These are phyloP conservation scores for Drepanosiphum platanoidis DNA, from an alignment of 2,888 invertebrate genomes.

Conservation along the genomic window DNA sequence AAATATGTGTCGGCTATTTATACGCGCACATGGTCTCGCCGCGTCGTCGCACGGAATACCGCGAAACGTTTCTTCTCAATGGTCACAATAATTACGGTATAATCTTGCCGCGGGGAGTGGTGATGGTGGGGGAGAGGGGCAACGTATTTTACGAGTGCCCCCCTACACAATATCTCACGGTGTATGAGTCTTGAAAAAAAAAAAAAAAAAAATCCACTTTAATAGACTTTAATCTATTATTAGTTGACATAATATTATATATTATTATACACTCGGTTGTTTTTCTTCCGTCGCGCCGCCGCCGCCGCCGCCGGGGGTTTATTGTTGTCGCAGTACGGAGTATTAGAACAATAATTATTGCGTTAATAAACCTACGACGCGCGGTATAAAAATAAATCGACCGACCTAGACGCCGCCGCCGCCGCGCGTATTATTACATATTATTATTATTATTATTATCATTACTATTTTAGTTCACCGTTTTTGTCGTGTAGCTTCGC, in stretches of 20 bases:
- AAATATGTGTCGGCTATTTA: not conserved
- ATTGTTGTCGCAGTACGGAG: too few species aligned
- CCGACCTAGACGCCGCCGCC: too few species aligned
- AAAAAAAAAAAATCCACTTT: too few species aligned
- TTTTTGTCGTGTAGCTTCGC: too few species aligned
- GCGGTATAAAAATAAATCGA: not conserved
- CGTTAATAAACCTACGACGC: not conserved
- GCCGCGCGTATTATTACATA: too few species aligned
- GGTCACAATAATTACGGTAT: constrained; percentile 1
- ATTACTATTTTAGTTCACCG: too few species aligned
- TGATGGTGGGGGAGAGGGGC: not conserved
- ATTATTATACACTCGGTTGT: not conserved
- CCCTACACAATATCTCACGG: not conserved
- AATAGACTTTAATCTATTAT: not conserved
- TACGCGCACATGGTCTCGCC: constrained; percentile 1
- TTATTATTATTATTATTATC: too few species aligned
- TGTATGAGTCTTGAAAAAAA: not conserved
- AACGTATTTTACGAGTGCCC: constrained; percentile 5
- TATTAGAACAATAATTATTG: not conserved
- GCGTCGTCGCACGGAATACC: not conserved
- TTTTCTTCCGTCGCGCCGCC: not conserved
- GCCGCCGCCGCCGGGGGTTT: too few species aligned
- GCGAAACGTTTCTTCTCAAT: constrained; percentile 1
- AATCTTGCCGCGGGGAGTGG: not conserved
- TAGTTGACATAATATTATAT: not conserved